A percentile compares a stretch with the other conserved stretches of the same genome.
phyloP scores from a whole-genome alignment of 1,140 invertebrate species.

The Lepidurus couesii region DNA sequence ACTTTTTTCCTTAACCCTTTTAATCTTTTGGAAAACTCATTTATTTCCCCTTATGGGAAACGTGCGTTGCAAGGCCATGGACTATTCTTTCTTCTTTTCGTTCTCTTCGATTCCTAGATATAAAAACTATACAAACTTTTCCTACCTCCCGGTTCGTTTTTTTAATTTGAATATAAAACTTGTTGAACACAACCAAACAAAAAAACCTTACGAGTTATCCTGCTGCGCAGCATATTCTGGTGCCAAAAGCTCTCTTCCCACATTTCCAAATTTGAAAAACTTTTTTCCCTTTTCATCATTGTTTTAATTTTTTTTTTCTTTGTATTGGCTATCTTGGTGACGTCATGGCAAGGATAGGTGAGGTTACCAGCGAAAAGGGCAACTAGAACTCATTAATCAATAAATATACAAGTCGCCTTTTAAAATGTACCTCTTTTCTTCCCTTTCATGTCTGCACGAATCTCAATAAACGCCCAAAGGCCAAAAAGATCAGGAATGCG shows the following conservation, averaged over 20 bases:
- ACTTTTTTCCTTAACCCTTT: slow-evolving; percentile 15
- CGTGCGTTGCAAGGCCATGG: slow-evolving; percentile 5
- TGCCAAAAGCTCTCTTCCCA: slow-evolving; percentile 17
- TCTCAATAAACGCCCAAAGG: slow-evolving; percentile 10
- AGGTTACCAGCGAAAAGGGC: slow-evolving; percentile 8
- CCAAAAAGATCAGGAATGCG: neutral
- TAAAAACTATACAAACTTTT: neutral
- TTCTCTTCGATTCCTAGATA: slow-evolving; percentile 15
- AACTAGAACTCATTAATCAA: slow-evolving; percentile 22
- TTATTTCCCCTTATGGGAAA: slow-evolving; percentile 19
- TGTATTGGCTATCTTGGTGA: slow-evolving; percentile 4
- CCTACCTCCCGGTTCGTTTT: slow-evolving; percentile 1
- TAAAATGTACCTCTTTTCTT: neutral
- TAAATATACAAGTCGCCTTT: slow-evolving; percentile 8
- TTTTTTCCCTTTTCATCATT: too few relatives aligned
- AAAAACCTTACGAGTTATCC: neutral
- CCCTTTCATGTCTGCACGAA: slow-evolving; percentile 2
- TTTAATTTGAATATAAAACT: slow-evolving; percentile 20
- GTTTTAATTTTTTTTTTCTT: neutral
- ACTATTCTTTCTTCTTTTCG: neutral
- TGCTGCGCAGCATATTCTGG: slow-evolving; percentile 11
- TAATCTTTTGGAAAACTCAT: slow-evolving; percentile 3
- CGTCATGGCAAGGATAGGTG: slow-evolving; percentile 20
- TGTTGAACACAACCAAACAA: slow-evolving; percentile 4
- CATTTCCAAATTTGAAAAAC: neutral